Conservation (phyloP, 2,888 invertebrate species). For the Dolichopus griseipennis region DNA sequence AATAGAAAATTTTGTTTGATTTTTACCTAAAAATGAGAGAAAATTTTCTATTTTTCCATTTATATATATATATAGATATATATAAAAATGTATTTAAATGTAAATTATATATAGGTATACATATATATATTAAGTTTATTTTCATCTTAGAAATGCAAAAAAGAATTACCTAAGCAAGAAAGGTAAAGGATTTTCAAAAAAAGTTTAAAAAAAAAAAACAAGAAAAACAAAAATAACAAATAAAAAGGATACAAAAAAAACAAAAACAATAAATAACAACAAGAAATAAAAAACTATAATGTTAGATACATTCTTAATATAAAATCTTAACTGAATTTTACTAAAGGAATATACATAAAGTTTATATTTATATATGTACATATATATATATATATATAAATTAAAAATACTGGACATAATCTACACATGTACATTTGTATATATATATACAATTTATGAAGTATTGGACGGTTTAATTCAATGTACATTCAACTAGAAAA, state of each 20-base stretch:
- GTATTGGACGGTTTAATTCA: neutral
- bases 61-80: neutral
- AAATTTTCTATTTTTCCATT: neutral
- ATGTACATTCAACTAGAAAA: conserved; percentile 6
- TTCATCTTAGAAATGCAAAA: neutral
- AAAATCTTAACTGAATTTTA: neutral
- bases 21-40: neutral
- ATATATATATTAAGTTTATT: neutral
- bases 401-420: neutral
- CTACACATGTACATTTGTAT: neutral
- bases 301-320: neutral
- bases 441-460: too few relatives aligned
- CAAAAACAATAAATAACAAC: neutral
- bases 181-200: neutral
- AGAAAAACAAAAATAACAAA: neutral
- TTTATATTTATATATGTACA: neutral
- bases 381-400: neutral
- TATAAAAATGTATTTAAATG: neutral
- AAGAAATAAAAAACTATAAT: neutral
- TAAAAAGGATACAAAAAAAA: neutral
- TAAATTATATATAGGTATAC: neutral
- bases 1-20: neutral
- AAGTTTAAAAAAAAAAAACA: neutral
- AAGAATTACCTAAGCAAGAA: neutral
- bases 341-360: too few relatives aligned